Evolutionary conservation across 2,113 vertebrate species (phyloP), one percentile per base, ranked within the genome.

Genomic region (Suricata suricatta): DNA sequence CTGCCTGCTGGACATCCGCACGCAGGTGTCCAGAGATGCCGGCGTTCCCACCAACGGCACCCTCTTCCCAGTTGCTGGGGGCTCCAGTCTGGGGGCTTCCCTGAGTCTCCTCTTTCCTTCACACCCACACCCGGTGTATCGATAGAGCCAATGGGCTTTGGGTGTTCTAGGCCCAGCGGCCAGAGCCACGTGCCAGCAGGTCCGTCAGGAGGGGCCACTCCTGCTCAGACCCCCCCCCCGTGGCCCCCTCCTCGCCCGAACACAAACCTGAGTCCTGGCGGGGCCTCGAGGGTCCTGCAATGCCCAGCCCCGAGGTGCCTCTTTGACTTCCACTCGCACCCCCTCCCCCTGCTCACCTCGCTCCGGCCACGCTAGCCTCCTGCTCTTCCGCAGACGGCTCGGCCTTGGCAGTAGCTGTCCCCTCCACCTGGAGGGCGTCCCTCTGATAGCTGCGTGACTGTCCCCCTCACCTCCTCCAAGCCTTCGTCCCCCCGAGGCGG

Each of bases 241-340:
- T 41, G 31, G 31, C 33, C 50, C 35, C 54, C 5, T 0, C 5
- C 64, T 66, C 50, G 1, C 63, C 0, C 0, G 1, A 9, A 17
- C 33, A 13, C 31, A n/a, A 15, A 6, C 47, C 14, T 2, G 79
- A 54, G 44, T n/a, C 82, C 57, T 23, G 3, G 8, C 6, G 21
- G 29, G 44, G 68, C 68, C 72, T 19, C 1, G 84, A 41, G 50
- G n/a, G 12, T 71, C 76, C 41, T 0, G 11, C 29, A 0, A 0
- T 23, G 16, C 60, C 35, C 27, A n/a, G 3, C 19, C 16, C 1
- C 72, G 21, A 17, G 1, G 7, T 17, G 3, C 31, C 63, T 25
- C 79, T 19, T 23, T 14, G 63, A 57, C 47, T 7, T 23, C 38
- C 33, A 0, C 33, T 27, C 60, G 60, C 0, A 7, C 80, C 47